A percentile compares a stretch with the other conserved stretches of the same genome.
Evolutionary conservation across 2,113 vertebrate genomes (phyloP).

Genomic region (Progne subis): DNA sequence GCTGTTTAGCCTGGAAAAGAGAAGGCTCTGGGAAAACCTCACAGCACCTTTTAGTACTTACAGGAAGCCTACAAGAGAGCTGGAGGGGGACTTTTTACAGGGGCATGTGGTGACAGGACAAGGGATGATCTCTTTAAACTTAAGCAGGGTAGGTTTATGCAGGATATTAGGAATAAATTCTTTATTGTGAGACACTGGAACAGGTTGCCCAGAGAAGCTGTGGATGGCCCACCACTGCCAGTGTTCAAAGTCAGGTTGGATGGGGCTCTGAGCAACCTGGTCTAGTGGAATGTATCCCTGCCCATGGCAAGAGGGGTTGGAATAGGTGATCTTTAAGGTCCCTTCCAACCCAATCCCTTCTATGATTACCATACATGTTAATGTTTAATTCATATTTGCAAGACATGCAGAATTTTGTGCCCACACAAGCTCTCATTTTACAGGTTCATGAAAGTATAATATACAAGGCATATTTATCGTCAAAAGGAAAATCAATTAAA

Average conservation of each 20-base stretch:
- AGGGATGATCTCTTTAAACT: neutral
- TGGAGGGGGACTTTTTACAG: neutral
- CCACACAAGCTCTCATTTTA: neutral
- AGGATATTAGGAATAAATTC: neutral
- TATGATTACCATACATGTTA: neutral
- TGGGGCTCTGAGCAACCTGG: neutral
- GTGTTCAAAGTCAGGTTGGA: neutral
- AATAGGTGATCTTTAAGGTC: neutral
- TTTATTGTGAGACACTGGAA: neutral
- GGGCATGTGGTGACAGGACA: neutral
- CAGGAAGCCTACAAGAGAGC: too few relatives aligned
- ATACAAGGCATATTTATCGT: neutral
- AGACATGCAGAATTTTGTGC: neutral
- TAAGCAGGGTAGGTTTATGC: neutral
- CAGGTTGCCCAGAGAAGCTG: too few relatives aligned
- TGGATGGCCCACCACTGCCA: neutral
- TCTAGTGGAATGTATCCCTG: neutral
- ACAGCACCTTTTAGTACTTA: too few relatives aligned
- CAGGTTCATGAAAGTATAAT: neutral
- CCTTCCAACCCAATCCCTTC: neutral
- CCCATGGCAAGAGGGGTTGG: neutral
- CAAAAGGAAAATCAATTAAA: constrained; percentile 4
- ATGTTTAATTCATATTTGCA: neutral
- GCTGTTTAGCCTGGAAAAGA: neutral
- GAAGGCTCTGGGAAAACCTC: neutral